Base-by-base conservation (phyloP, 2,888 invertebrate genomes). In the Craniophora ligustri region DNA sequence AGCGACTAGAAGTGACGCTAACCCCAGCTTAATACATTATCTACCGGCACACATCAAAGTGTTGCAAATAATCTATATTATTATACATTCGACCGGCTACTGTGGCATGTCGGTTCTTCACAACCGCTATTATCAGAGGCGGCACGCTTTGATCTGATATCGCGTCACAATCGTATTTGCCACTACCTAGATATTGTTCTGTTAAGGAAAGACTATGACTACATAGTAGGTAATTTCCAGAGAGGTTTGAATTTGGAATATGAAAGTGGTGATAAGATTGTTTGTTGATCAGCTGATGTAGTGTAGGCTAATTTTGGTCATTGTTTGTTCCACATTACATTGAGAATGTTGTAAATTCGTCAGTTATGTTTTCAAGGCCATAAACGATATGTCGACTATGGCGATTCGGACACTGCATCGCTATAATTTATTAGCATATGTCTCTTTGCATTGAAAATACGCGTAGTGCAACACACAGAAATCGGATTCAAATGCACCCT, bases 181-280 rank as follows among this genome's bases (percentile, higher is more conserved):
- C 84, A 84, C 86, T 87, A 87, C 85, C 86, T 86, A 85, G 84
- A 85, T 81, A 88, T 88, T 88, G 87, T 88, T 82, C 63, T 67
- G 67, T 72, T 39, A 73, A 73, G 60, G 71, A 42, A 28, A 50
- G 63, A 66, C 50, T 55, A 41, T 63, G 59, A 62, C n/a, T n/a
- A n/a, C 57, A 62, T 31, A 55, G 32, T 47, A 60, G 54, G 67
- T 67, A 61, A 61, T 67, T 63, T 63, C 63, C 54, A 63, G 63
- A 63, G 67, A 32, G 32, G 40, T 47, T 23, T 47, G 38, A 47
- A 61, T 61, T 18, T 31, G 15, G n/a, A 11, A 15, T 40, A 53
- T 54, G 63, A 67, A 54, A 67, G 44, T 47, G 5, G 21, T 7
- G 67, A 63, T 63, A 53, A 53, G 63, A 53, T 53, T 46, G 46